Base-by-base conservation (phyloP, 2,113 vertebrate genomes). In the Ctenodactylus gundi region DNA sequence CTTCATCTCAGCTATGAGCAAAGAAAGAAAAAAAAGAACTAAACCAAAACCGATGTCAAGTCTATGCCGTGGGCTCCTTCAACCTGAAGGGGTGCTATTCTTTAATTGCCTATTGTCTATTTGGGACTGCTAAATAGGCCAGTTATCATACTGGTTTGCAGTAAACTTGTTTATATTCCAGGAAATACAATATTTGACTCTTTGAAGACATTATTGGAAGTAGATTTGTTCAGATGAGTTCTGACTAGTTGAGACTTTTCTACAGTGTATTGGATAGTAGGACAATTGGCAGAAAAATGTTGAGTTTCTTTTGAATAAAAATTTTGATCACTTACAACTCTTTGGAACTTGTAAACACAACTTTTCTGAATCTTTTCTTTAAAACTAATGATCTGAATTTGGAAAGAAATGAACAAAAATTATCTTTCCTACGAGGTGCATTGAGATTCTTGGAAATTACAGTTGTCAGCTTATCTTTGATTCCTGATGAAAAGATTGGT, bases 251-350 rank as follows among this genome's bases (percentile, higher is more conserved):
- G 39, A 65, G 18, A 60, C 78, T 93, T 93, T 91, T 58, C 23
- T 65, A 31, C 7, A 27, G 25, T 70, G 3, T 27, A 21, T 27
- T 68, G 6, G 15, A 49, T 23, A 41, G 12, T 15, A 27, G 31
- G 39, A 9, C 20, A 64, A 93, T 44, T 13, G 73, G 51, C 68
- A 10, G 23, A 36, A 85, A 90, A 95, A 49, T n/a, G 55, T 27
- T 95, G 14, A 7, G 4, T 53, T 84, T 65, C 51, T 96, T 92
- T 73, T 85, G 81, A n/a, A 44, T 27, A 64, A 94, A 82, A 44
- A 23, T 75, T 76, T 25, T 81, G 31, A 23, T 67, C 53, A 57
- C 18, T 78, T 90, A 41, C 44, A 76, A 44, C 18, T 44, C 92
- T 93, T 70, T 73, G 62, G 55, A 76, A 65, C 31, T 53, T 11